Evolutionary conservation across 2,888 invertebrate species (phyloP).

Genomic region (Thymelicus lineola): DNA sequence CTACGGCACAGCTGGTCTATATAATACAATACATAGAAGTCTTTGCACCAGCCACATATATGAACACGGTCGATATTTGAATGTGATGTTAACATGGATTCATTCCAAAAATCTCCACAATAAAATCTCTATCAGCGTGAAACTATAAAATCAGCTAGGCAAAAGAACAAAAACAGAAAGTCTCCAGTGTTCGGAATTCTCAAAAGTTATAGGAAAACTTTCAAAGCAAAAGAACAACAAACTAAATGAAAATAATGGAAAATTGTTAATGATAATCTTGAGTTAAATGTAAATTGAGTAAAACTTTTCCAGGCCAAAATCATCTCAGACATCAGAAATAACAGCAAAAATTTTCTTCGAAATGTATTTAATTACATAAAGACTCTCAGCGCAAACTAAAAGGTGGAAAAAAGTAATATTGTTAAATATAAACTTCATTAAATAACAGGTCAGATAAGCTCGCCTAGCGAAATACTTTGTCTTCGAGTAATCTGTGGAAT

Average conservation of each 20-base stretch:
- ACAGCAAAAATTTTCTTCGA: neutral
- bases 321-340: neutral
- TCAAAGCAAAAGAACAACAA: neutral
- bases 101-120: too few relatives aligned
- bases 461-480: neutral
- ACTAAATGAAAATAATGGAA: neutral
- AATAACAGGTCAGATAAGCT: neutral
- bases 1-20: too few relatives aligned
- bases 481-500: neutral
- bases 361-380: neutral
- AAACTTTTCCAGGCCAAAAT: neutral
- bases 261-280: too few relatives aligned
- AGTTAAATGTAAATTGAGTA: neutral
- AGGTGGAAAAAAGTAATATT: slow-evolving; percentile 3
- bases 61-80: too few relatives aligned
- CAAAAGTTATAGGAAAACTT: neutral
- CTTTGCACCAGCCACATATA: too few relatives aligned
- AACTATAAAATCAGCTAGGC: too few relatives aligned
- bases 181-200: too few relatives aligned
- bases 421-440: slow-evolving; percentile 2
- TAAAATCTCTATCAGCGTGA: too few relatives aligned
- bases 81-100: too few relatives aligned
- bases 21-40: too few relatives aligned
- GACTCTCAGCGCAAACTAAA: neutral
- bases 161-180: too few relatives aligned